Conservation (phyloP, 2,113 vertebrate species). For the Vidua macroura region DNA sequence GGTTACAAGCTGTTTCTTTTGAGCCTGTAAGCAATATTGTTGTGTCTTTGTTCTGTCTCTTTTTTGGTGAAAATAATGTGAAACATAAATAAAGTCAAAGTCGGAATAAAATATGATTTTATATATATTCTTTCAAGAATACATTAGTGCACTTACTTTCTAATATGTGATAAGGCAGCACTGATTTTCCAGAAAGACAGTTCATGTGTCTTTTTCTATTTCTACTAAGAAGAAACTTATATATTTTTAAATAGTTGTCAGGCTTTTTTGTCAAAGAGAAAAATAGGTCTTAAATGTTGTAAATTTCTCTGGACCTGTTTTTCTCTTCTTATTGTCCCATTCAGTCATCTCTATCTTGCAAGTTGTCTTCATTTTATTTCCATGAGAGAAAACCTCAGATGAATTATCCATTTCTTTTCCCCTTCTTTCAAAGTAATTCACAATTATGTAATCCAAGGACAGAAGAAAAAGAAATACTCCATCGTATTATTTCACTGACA, state of each 20-base stretch:
- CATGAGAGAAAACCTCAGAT: not conserved
- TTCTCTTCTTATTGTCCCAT: not conserved
- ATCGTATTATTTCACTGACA: not conserved
- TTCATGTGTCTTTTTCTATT: not conserved
- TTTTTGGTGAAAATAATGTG: not conserved
- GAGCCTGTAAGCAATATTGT: not conserved
- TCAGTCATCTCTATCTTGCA: not conserved
- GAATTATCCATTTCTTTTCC: not conserved
- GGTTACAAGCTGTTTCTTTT: not conserved
- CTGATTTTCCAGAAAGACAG: not conserved
- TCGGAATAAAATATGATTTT: not conserved
- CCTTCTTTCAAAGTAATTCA: not conserved
- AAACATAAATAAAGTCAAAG: not conserved
- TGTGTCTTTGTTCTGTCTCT: not conserved
- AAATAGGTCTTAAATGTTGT: not conserved
- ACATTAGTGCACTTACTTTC: not conserved
- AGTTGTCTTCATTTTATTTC: not conserved
- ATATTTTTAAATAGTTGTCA: not conserved
- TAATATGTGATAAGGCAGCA: not conserved
- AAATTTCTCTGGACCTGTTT: not conserved
- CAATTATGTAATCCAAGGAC: not conserved
- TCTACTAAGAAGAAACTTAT: not conserved
- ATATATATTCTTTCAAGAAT: not conserved
- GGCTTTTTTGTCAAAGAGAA: not conserved
- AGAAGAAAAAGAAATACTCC: not conserved